phyloP scores from a whole-genome alignment of 2,888 invertebrate genomes.

The Poecilobothrus nobilitatus region DNA sequence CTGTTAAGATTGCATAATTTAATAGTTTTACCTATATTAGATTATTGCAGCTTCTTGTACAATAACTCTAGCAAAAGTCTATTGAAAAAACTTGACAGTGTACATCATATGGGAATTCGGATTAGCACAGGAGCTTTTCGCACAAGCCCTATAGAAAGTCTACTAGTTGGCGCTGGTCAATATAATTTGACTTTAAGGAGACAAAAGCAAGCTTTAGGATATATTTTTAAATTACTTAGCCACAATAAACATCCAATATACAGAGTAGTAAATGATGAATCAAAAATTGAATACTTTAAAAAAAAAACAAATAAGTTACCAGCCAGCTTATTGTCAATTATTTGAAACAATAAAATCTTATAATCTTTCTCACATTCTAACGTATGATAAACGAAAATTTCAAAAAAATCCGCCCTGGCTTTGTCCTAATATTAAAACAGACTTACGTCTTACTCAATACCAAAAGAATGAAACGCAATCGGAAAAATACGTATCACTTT shows the following conservation, averaged over 20 bases:
- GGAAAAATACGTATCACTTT: too few species aligned
- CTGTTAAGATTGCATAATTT: too few species aligned
- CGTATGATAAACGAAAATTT: constrained; percentile 7
- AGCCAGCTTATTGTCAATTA: constrained; percentile 9
- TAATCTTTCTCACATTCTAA: neutral
- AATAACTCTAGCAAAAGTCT: too few species aligned
- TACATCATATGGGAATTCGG: constrained; percentile 7
- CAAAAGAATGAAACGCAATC: too few species aligned
- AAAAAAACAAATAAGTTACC: neutral
- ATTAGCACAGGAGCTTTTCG: constrained; percentile 11
- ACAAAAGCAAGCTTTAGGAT: too few species aligned
- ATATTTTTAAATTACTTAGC: neutral
- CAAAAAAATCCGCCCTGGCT: constrained; percentile 10
- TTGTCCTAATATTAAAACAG: neutral
- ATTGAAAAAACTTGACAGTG: neutral
- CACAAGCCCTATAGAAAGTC: too few species aligned
- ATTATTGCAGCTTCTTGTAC: too few species aligned
- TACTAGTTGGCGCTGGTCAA: too few species aligned
- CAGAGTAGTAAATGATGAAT: neutral
- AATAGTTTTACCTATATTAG: too few species aligned
- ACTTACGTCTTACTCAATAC: neutral
- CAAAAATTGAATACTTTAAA: neutral
- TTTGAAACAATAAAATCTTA: neutral
- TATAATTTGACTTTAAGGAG: too few species aligned
- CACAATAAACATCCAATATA: neutral